A percentile compares a stretch with the other conserved stretches of the same genome.
Conservation (phyloP, 2,888 invertebrate genomes). For the Hanleya hanleyi region DNA sequence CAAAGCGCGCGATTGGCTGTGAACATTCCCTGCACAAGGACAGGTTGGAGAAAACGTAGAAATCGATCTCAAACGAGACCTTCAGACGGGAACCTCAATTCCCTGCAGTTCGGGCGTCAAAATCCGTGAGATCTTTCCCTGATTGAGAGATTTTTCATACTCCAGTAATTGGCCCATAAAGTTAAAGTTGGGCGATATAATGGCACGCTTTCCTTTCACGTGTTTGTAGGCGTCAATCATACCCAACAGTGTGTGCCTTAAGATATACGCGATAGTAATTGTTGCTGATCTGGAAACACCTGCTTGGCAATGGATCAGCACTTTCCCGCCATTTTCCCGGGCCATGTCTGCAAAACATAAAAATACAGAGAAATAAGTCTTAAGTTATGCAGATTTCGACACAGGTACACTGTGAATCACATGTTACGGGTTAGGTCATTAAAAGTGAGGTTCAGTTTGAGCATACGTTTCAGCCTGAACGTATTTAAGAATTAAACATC, state of each 20-base stretch:
- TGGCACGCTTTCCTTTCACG: slow-evolving; percentile 88
- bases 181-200: slow-evolving; percentile 96
- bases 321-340: slow-evolving; percentile 81
- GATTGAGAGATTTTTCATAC: slow-evolving; percentile 79
- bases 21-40: too few species aligned
- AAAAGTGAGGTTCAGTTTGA: too few species aligned
- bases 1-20: too few species aligned
- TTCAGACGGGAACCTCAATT: too few species aligned
- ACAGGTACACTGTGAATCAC: neutral
- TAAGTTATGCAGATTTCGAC: too few species aligned
- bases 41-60: too few species aligned
- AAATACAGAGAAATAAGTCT: neutral
- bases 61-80: too few species aligned
- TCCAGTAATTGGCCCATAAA: slow-evolving; percentile 94
- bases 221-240: slow-evolving; percentile 91
- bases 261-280: slow-evolving; percentile 94
- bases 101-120: slow-evolving; percentile 41
- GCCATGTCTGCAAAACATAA: slow-evolving; percentile 80
- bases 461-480: too few species aligned
- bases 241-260: slow-evolving; percentile 85
- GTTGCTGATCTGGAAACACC: slow-evolving; percentile 96
- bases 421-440: too few species aligned
- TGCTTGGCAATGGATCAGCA: slow-evolving; percentile 95
- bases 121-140: slow-evolving; percentile 46
- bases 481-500: too few species aligned